Percentiles rank a stretch among this genome's conserved stretches.
Evolutionary conservation across 2,113 vertebrate species (phyloP).

Genomic region (Neolamprologus toae): DNA sequence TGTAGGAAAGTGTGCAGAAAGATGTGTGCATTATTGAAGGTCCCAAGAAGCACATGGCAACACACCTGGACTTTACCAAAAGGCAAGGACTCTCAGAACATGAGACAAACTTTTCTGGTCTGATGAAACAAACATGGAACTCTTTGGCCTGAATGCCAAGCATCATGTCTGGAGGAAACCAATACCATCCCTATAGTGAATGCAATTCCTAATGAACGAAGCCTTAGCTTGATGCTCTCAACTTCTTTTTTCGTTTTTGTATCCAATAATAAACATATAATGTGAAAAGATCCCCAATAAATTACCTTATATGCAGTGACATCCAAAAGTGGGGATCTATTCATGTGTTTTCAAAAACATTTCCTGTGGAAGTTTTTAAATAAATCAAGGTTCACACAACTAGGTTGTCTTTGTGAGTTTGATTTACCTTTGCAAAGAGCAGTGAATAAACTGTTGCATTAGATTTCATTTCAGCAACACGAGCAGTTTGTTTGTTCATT

Average conservation of each 20-base stretch:
- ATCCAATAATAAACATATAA: background rate
- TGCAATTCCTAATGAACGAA: background rate
- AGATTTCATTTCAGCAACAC: background rate
- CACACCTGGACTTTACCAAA: background rate
- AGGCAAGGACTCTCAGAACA: background rate
- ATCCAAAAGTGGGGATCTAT: background rate
- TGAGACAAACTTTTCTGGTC: accelerated
- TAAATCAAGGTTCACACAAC: background rate
- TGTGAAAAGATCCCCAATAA: background rate
- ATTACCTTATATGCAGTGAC: accelerated
- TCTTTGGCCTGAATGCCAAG: background rate
- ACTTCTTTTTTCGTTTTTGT: accelerated
- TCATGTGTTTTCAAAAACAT: background rate
- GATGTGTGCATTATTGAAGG: background rate
- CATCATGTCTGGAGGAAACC: background rate
- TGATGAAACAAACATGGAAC: background rate
- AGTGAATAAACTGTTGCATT: background rate
- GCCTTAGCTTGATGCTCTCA: background rate
- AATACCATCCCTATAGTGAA: accelerated
- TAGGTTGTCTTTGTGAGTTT: background rate
- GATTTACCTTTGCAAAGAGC: background rate
- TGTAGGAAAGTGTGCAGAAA: background rate
- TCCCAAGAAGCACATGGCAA: background rate
- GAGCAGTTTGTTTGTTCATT: background rate
- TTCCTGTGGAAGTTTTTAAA: background rate